phyloP scores from a whole-genome alignment of 2,113 vertebrate species.

The Hoplias malabaricus region DNA sequence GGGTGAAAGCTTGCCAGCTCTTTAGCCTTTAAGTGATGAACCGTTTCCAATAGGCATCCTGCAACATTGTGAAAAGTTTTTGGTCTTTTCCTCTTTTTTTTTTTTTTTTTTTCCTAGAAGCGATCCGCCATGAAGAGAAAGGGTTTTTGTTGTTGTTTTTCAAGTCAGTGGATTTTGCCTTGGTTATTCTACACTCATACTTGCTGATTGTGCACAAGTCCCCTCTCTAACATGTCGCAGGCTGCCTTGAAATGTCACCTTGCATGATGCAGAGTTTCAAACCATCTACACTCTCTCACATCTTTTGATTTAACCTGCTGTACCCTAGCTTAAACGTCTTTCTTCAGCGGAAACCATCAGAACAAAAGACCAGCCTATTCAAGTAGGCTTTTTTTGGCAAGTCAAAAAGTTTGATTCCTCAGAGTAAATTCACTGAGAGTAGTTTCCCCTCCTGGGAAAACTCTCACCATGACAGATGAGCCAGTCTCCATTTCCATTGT shows the following conservation, averaged over 20 bases:
- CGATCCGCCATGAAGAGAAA: too few species aligned
- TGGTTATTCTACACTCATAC: not conserved
- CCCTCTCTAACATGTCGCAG: conserved; percentile 15
- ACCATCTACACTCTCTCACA: not conserved
- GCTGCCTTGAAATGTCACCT: conserved; percentile 17
- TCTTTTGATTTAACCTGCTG: conserved; percentile 21
- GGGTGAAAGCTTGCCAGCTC: not conserved
- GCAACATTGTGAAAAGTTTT: not conserved
- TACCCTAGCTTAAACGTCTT: not conserved
- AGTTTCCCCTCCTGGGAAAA: conserved; percentile 21
- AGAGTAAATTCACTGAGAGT: conserved; percentile 7
- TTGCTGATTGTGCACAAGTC: conserved; percentile 10
- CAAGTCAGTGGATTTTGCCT: conserved; percentile 34
- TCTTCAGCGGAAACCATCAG: not conserved
- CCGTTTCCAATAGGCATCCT: too few species aligned
- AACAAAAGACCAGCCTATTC: not conserved
- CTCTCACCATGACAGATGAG: conserved; percentile 19
- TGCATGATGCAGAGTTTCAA: conserved; percentile 20
- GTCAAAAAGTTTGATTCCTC: conserved; percentile 19
- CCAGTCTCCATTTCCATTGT: not conserved
- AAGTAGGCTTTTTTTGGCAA: not conserved
- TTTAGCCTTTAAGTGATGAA: too few species aligned
- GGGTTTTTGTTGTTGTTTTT: not conserved
- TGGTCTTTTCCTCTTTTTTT: not conserved
- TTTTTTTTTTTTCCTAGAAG: not conserved